Evolutionary conservation across 2,113 vertebrate species (phyloP).

Genomic region (Thymallus thymallus): DNA sequence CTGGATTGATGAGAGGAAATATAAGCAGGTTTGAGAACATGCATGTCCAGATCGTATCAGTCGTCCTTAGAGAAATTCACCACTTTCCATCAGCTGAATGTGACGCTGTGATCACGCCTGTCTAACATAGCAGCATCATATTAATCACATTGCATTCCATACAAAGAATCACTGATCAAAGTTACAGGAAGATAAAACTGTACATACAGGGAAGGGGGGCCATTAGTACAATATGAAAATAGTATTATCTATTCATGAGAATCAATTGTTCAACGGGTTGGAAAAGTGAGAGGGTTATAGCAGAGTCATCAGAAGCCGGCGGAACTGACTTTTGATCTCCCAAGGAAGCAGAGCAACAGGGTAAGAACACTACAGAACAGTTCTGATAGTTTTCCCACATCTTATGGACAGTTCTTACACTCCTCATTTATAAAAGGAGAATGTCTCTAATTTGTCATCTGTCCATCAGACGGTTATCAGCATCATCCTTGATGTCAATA

Average conservation of each 20-base stretch:
- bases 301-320: slow-evolving; percentile 15
- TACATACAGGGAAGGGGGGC: slow-evolving; percentile 46
- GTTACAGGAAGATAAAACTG: slow-evolving; percentile 58
- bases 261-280: slow-evolving; percentile 45
- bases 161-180: slow-evolving; percentile 50
- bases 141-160: slow-evolving; percentile 67
- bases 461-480: too few species aligned
- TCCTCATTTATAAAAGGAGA: slow-evolving; percentile 34
- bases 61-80: slow-evolving; percentile 31
- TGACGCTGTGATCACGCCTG: slow-evolving; percentile 47
- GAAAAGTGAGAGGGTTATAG: slow-evolving; percentile 32
- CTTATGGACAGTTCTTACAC: slow-evolving; percentile 58
- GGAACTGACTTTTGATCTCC: neutral
- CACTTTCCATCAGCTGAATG: slow-evolving; percentile 31
- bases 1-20: slow-evolving; percentile 32
- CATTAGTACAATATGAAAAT: slow-evolving; percentile 66
- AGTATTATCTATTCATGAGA: slow-evolving; percentile 54
- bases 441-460: slow-evolving; percentile 33
- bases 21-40: slow-evolving; percentile 21
- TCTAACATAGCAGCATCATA: slow-evolving; percentile 71
- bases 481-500: too few species aligned
- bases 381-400: slow-evolving; percentile 38
- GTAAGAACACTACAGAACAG: slow-evolving; percentile 48
- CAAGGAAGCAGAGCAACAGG: slow-evolving; percentile 14
- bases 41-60: slow-evolving; percentile 31